Percentiles rank a stretch among this genome's conserved stretches.
These are phyloP conservation scores for Agrilus planipennis DNA, from an alignment of 1,140 invertebrate species.

Conservation along the genomic window DNA sequence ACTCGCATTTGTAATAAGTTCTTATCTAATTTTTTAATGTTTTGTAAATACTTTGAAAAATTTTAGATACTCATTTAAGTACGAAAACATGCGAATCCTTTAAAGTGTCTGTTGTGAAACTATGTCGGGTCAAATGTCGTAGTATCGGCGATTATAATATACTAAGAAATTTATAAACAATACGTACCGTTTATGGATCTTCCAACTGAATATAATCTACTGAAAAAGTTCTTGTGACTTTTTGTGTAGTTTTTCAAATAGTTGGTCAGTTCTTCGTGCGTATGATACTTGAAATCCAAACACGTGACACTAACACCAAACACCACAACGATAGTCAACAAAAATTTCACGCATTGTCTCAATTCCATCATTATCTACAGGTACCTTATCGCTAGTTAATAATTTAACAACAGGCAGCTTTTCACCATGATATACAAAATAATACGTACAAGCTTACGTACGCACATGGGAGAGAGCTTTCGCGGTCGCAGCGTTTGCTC, in stretches of 20 bases:
- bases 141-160: not conserved
- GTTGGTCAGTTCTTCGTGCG: constrained; percentile 23
- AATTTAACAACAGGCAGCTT: no score
- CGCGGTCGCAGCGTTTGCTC: no score
- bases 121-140: no score
- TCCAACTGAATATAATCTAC: constrained; percentile 26
- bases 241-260: constrained; percentile 18
- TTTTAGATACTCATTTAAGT: constrained; percentile 27
- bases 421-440: no score
- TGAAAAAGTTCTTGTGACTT: constrained; percentile 14
- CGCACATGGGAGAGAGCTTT: not conserved
- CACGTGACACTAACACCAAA: not conserved
- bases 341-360: not conserved
- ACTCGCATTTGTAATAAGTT: no score
- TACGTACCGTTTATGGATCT: constrained; percentile 21
- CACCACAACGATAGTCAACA: not conserved
- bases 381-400: no score
- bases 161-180: constrained; percentile 2
- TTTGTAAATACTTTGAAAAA: not conserved
- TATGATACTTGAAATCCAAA: constrained; percentile 28
- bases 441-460: no score
- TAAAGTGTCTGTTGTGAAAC: no score
- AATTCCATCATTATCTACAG: no score
- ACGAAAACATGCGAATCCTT: no score
- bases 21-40: no score